Evolutionary conservation across 37 sponge, comb jelly and placozoan species (phyloP).

Genomic region (Bolinopsis microptera): DNA sequence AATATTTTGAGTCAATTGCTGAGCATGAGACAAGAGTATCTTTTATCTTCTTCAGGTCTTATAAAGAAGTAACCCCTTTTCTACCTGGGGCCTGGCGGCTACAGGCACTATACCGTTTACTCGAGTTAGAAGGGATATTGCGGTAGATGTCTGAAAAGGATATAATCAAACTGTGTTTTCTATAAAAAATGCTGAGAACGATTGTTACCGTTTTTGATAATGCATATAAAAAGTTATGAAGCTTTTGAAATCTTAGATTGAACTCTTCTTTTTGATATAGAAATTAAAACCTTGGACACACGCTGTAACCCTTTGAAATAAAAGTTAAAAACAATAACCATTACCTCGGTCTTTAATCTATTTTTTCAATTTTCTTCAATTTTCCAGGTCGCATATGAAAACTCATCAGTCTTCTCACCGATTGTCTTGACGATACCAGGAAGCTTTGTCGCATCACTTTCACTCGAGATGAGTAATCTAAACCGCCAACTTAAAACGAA

Average conservation of each 20-base stretch:
- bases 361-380: slow-evolving; percentile 84
- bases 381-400: slow-evolving; percentile 79
- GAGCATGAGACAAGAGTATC: slow-evolving; percentile 87
- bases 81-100: slow-evolving; percentile 78
- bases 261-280: too few species aligned
- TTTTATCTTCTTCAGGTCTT: slow-evolving; percentile 70
- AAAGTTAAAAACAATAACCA: too few species aligned
- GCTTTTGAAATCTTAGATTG: too few species aligned
- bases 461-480: not conserved
- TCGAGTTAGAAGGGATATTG: slow-evolving; percentile 82
- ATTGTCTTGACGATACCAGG: slow-evolving; percentile 84
- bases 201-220: too few species aligned
- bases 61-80: slow-evolving; percentile 84
- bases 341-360: too few species aligned
- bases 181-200: too few species aligned
- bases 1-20: slow-evolving; percentile 80
- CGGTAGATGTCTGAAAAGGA: slow-evolving; percentile 42
- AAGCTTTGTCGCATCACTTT: not conserved
- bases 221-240: too few species aligned
- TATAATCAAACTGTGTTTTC: too few species aligned
- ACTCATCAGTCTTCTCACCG: slow-evolving; percentile 89
- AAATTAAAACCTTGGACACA: too few species aligned
- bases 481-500: not conserved
- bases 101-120: slow-evolving; percentile 92
- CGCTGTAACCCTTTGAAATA: too few species aligned